Percentiles rank a stretch among this genome's conserved stretches.
These are phyloP conservation scores for Syngnathus rostellatus DNA, from an alignment of 2,797 vertebrate species.

Conservation along the genomic window DNA sequence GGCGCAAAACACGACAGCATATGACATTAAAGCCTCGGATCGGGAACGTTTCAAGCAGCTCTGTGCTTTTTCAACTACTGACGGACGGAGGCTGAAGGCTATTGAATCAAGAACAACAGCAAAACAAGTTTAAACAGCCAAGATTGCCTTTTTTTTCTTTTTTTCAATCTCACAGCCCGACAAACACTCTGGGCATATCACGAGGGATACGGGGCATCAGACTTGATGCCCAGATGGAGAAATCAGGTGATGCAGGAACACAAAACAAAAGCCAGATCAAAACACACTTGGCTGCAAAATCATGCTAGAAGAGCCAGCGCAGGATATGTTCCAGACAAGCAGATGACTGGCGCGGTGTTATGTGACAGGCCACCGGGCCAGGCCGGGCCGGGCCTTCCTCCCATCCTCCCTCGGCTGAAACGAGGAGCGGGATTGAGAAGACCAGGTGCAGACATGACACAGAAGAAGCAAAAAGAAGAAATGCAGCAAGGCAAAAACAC, in stretches of 20 bases:
- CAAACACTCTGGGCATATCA: not conserved
- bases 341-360: not conserved
- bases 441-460: not conserved
- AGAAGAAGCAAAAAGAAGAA: not conserved
- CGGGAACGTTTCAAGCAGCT: not conserved
- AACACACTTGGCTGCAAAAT: not conserved
- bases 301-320: not conserved
- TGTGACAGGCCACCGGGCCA: not conserved
- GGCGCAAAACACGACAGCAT: too few relatives aligned
- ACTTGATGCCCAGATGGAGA: too few relatives aligned
- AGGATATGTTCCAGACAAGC: not conserved
- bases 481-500: conserved; percentile 2
- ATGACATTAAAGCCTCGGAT: not conserved
- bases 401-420: too few relatives aligned
- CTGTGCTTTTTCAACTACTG: not conserved
- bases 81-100: not conserved
- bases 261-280: not conserved
- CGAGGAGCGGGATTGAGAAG: not conserved
- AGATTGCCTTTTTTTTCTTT: not conserved
- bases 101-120: not conserved
- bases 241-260: not conserved
- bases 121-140: not conserved
- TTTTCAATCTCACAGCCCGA: not conserved
- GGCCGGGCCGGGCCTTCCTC: too few relatives aligned
- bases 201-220: not conserved